phyloP scores from a whole-genome alignment of 2,113 vertebrate species.

The Pampusana beccarii region DNA sequence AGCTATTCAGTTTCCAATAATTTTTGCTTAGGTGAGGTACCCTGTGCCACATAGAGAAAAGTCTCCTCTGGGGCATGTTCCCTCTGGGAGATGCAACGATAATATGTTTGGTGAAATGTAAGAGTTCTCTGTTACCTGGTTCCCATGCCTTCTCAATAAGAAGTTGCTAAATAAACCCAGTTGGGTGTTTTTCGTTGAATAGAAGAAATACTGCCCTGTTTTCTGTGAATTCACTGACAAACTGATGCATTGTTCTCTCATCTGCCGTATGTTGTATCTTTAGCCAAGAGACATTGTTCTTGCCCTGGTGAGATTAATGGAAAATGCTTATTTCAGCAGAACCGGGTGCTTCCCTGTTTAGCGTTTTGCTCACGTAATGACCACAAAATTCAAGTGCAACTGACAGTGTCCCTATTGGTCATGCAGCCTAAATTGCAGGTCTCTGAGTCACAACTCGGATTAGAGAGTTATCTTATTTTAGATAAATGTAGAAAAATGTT shows the following conservation, averaged over 20 bases:
- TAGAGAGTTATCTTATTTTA: neutral
- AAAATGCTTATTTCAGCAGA: neutral
- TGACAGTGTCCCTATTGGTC: neutral
- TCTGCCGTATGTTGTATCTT: neutral
- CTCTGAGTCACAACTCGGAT: neutral
- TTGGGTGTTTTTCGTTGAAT: neutral
- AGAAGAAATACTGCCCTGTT: neutral
- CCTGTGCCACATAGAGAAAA: neutral
- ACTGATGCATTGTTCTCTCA: neutral
- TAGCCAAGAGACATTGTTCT: neutral
- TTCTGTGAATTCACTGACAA: neutral
- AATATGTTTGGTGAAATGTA: neutral
- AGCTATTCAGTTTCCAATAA: neutral
- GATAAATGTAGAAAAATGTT: neutral
- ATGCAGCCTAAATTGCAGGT: neutral
- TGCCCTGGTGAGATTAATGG: neutral
- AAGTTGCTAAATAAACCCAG: neutral
- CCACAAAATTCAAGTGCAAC: neutral
- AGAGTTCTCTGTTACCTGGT: neutral
- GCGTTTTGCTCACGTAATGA: neutral
- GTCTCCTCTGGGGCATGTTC: neutral
- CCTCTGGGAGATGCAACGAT: neutral
- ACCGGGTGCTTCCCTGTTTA: neutral
- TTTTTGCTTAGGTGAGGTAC: neutral
- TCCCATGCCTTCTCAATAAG: neutral